A percentile compares a stretch with the other conserved stretches of the same genome.
Conservation (phyloP, 2,888 invertebrate genomes). For the Plemyria rubiginata region DNA sequence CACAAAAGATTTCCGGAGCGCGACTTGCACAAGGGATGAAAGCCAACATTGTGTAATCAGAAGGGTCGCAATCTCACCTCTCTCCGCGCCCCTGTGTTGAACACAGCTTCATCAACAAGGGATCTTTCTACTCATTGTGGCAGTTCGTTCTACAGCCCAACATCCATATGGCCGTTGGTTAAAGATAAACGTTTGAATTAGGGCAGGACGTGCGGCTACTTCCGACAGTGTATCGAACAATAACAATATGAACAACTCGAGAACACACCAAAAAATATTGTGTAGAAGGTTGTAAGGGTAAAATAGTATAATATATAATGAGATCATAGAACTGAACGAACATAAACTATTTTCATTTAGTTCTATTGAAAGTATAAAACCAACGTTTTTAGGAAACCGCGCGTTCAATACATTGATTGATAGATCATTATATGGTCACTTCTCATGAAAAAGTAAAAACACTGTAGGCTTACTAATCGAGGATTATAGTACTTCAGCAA, state of each 20-base stretch:
- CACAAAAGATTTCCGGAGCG: constrained; percentile 85
- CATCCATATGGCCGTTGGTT: constrained; percentile 21
- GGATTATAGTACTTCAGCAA: too few relatives aligned
- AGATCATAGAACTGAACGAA: background rate
- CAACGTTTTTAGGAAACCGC: too few relatives aligned
- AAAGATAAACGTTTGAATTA: constrained; percentile 36
- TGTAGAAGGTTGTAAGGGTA: background rate
- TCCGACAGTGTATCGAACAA: constrained; percentile 20
- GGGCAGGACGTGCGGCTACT: constrained; percentile 27
- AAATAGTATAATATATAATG: background rate
- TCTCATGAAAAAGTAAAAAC: too few relatives aligned
- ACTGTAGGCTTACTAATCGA: too few relatives aligned
- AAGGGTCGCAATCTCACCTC: constrained; percentile 83
- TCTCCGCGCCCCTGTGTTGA: constrained; percentile 71
- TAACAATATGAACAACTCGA: constrained; percentile 14
- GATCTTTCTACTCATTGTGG: constrained; percentile 79
- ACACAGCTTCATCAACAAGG: constrained; percentile 82
- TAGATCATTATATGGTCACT: too few relatives aligned
- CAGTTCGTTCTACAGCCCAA: constrained; percentile 57
- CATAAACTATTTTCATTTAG: too few relatives aligned
- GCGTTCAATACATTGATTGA: too few relatives aligned
- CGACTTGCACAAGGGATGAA: constrained; percentile 84
- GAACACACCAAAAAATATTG: constrained; percentile 6
- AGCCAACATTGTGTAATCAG: constrained; percentile 84
- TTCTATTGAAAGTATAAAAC: too few relatives aligned